phyloP scores from a whole-genome alignment of 2,888 invertebrate species.

The Oeneis ivallda region DNA sequence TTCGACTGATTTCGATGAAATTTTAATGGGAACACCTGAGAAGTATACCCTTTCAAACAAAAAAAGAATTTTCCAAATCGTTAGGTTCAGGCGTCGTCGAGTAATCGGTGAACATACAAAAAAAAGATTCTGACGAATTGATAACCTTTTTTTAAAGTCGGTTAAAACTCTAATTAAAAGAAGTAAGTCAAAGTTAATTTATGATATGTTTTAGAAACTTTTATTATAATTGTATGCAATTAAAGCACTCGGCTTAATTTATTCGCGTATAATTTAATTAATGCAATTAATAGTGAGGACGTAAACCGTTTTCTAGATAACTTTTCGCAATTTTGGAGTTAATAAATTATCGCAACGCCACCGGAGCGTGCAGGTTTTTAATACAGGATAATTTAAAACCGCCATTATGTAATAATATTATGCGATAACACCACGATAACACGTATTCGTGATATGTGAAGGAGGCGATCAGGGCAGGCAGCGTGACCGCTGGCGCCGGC shows the following conservation, averaged over 20 bases:
- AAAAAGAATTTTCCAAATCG: too few relatives aligned
- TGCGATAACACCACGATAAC: conserved; percentile 1
- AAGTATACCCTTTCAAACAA: too few relatives aligned
- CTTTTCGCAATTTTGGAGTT: conserved; percentile 32
- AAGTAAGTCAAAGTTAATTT: too few relatives aligned
- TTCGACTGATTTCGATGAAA: too few relatives aligned
- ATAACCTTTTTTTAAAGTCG: too few relatives aligned
- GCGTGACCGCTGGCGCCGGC: not conserved
- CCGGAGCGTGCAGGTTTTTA: conserved; percentile 25
- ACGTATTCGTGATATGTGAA: not conserved
- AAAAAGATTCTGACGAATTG: too few relatives aligned
- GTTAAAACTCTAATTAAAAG: too few relatives aligned
- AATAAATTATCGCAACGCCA: conserved; percentile 26
- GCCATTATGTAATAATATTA: conserved; percentile 28
- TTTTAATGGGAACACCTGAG: too few relatives aligned
- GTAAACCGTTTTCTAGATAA: conserved; percentile 28
- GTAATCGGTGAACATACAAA: too few relatives aligned
- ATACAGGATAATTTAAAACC: conserved; percentile 22
- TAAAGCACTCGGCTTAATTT: conserved; percentile 25
- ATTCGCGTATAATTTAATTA: conserved; percentile 31
- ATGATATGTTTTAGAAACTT: not conserved
- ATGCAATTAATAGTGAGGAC: conserved; percentile 21
- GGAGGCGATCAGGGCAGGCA: not conserved
- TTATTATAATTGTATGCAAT: conserved; percentile 23
- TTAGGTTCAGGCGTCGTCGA: too few relatives aligned